Conservation (phyloP, 1,140 invertebrate genomes). For the Steinernema feltiae region DNA sequence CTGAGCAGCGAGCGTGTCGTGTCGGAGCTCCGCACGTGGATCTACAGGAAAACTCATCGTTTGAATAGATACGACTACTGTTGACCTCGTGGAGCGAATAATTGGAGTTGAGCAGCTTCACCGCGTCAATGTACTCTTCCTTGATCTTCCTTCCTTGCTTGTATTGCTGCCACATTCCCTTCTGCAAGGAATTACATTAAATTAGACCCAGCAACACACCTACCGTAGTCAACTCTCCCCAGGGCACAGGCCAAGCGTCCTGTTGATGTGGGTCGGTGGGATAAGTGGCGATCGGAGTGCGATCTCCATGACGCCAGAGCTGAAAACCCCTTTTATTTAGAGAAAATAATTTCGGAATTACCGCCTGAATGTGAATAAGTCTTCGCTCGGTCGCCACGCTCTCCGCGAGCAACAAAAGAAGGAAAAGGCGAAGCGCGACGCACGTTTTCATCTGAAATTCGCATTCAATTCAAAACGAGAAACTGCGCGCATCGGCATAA, state of each 20-base stretch:
- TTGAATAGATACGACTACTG: not conserved
- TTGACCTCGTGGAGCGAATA: not conserved
- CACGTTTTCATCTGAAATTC: no score
- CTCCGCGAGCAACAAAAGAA: no score
- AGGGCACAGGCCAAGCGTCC: conserved; percentile 14
- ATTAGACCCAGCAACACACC: not conserved
- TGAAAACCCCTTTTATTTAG: not conserved
- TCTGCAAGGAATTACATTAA: not conserved
- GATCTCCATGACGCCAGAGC: conserved; percentile 14
- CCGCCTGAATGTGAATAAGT: not conserved
- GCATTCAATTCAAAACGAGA: no score
- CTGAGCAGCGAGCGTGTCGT: conserved; percentile 32
- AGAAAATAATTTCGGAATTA: not conserved
- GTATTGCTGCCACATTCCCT: conserved; percentile 10
- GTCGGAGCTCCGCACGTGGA: conserved; percentile 34
- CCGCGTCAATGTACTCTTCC: not conserved
- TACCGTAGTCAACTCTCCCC: conserved; percentile 18
- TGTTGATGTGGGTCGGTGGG: conserved; percentile 4
- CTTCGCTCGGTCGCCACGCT: no score
- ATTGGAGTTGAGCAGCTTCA: not conserved
- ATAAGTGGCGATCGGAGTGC: not conserved
- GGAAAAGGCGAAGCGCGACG: no score
- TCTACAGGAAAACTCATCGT: conserved; percentile 10
- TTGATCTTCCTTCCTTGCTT: not conserved
- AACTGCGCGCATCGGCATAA: no score